Conservation (phyloP, 2,113 vertebrate species). For the Cebus imitator region DNA sequence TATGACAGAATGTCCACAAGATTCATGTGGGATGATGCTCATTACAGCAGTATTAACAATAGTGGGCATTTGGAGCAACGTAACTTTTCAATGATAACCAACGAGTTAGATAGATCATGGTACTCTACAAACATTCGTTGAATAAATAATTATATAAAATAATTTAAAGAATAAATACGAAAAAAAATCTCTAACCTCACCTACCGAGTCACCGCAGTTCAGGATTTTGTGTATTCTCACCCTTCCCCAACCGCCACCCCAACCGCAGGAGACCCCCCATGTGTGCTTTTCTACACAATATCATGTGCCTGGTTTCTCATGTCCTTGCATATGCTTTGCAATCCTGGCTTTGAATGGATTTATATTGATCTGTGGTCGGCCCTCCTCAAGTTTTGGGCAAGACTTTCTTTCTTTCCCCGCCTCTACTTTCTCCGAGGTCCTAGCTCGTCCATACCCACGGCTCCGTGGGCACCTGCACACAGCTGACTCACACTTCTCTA, state of each 20-base stretch:
- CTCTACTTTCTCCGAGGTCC: background rate
- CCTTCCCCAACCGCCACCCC: too few species aligned
- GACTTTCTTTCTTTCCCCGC: background rate
- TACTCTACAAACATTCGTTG: background rate
- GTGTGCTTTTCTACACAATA: background rate
- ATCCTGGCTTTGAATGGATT: background rate
- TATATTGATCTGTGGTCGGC: accelerated
- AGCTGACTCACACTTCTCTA: background rate
- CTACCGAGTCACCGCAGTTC: background rate
- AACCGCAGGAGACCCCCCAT: accelerated
- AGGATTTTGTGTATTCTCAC: background rate
- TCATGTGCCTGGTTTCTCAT: background rate
- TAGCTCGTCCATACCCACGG: accelerated
- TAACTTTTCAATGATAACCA: background rate
- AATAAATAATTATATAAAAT: background rate
- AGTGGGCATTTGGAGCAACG: background rate
- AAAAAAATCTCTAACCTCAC: background rate
- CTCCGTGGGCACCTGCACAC: background rate
- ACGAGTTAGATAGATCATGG: background rate
- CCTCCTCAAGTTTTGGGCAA: background rate
- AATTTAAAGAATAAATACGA: background rate
- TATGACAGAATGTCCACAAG: background rate
- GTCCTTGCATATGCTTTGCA: background rate
- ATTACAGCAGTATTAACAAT: background rate
- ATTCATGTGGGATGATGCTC: accelerated